Conservation (phyloP, 1,140 invertebrate species). For the Lordiphosa collinella region DNA sequence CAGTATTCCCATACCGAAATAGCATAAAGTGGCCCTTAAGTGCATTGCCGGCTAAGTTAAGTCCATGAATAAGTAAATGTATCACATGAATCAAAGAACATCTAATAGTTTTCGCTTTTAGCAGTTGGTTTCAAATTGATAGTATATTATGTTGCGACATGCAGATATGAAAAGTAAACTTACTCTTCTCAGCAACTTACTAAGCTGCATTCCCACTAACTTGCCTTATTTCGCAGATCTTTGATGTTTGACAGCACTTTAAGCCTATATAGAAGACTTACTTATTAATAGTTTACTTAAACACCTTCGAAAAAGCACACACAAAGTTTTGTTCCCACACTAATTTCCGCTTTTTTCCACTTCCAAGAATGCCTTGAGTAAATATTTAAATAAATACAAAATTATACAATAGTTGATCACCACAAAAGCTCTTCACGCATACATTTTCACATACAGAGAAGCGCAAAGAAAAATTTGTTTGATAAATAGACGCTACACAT, state of each 20-base stretch:
- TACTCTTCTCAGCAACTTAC: neutral
- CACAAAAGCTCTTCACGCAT: slow-evolving; percentile 14
- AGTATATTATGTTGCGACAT: too few species aligned
- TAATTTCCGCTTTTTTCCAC: slow-evolving; percentile 49
- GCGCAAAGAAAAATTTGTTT: slow-evolving; percentile 50
- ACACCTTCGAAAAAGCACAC: slow-evolving; percentile 40
- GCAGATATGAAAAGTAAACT: too few species aligned
- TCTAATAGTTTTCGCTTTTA: too few species aligned
- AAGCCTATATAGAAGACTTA: slow-evolving; percentile 15
- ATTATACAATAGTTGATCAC: slow-evolving; percentile 31
- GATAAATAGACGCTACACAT: slow-evolving; percentile 42
- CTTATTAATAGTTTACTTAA: slow-evolving; percentile 44
- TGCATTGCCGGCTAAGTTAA: too few species aligned
- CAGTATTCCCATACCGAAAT: too few species aligned
- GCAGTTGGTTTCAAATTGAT: too few species aligned
- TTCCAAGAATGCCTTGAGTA: slow-evolving; percentile 42
- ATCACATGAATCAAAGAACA: too few species aligned
- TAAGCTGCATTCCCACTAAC: neutral
- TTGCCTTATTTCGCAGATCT: slow-evolving; percentile 13
- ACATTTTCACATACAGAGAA: slow-evolving; percentile 12
- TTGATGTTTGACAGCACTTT: slow-evolving; percentile 51
- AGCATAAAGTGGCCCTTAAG: too few species aligned
- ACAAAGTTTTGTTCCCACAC: slow-evolving; percentile 52
- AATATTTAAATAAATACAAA: slow-evolving; percentile 68
- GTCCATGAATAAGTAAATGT: too few species aligned